Base-by-base conservation (phyloP, 2,888 invertebrate species). In the Sarcophaga rosellei region DNA sequence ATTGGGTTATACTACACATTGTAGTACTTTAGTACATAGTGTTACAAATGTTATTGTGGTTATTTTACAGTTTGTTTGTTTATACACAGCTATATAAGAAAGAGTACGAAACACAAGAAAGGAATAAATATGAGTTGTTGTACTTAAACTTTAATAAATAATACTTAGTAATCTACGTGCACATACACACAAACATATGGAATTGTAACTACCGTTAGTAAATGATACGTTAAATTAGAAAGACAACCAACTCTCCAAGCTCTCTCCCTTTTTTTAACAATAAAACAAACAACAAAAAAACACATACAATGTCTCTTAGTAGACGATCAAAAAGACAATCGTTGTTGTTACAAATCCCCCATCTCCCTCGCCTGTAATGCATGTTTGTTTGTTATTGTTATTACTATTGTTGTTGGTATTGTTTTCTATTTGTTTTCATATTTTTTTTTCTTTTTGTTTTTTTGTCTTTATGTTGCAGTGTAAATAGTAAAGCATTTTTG, bases 281-380 rank as follows among this genome's bases (percentile, higher is more conserved):
- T 15, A 53, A 17, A 15, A 53, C 53, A 53, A 53, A 53, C 12
- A 47, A 47, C 4, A 47, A 47, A 23, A 21, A 23, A 21, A 45
- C 21, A 15, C 57, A 53, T 63, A 70, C 59, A 75, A 84, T 75
- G 65, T 79, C 69, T 79, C 20, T 20, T 61, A 21, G 61, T 61
- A 84, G 84, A 80, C 84, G 75, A 84, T 84, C 84, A 80, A 84
- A 53, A 84, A 84, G 79, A 79, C 79, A 84, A 84, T 84, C 70
- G 70, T 79, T 79, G 17, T 53, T 17, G 15, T 47, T 47, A 12
- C 2, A 47, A 47, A 47, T 53, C 53, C 15, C 53, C 53, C 47
- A 25, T 4, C 25, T 4, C 35, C 35, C 8, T 35, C 8, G 35
- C 53, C 12, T 3, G 15, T 15, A 53, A 53, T 53, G 53, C 53